Percentiles rank a stretch among this genome's conserved stretches.
These are phyloP conservation scores for Actinernus sp. DNA, from an alignment of 92 coral and sea anemone genomes.

Conservation along the genomic window DNA sequence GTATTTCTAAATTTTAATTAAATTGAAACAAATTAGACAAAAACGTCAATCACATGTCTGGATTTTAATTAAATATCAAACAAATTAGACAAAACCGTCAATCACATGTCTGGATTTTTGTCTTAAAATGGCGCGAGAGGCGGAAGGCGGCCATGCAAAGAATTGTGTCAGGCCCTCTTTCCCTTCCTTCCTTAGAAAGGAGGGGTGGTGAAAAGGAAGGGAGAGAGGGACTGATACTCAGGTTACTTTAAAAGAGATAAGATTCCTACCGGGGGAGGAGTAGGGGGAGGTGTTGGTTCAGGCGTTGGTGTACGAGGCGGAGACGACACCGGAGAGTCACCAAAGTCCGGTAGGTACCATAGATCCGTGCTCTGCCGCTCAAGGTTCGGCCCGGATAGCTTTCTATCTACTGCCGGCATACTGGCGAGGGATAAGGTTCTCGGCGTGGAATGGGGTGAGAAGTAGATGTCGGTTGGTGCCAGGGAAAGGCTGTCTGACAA, in stretches of 20 bases:
- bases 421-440: conserved; percentile 75
- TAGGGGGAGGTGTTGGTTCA: conserved; percentile 88
- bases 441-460: conserved; percentile 88
- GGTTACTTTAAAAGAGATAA: too few relatives aligned
- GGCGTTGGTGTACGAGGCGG: conserved; percentile 99
- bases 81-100: too few relatives aligned
- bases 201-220: not conserved
- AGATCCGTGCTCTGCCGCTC: conserved; percentile 34
- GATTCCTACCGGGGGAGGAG: conserved; percentile 88
- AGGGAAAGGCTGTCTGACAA: conserved; percentile 86
- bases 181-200: too few relatives aligned
- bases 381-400: conserved; percentile 11
- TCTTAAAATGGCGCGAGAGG: too few relatives aligned
- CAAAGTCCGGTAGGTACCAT: conserved; percentile 94
- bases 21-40: too few relatives aligned
- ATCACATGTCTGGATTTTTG: too few relatives aligned
- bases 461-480: conserved; percentile 98
- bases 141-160: too few relatives aligned
- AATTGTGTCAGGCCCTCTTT: too few relatives aligned
- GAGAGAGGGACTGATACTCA: too few relatives aligned
- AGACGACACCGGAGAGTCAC: conserved; percentile 93
- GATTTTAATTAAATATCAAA: too few relatives aligned
- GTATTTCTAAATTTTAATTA: too few relatives aligned
- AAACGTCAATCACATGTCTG: too few relatives aligned
- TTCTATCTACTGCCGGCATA: conserved; percentile 46